Percentiles rank a stretch among this genome's conserved stretches.
These are phyloP conservation scores for Rotaria socialis DNA, from an alignment of 2,888 invertebrate species.

Conservation along the genomic window DNA sequence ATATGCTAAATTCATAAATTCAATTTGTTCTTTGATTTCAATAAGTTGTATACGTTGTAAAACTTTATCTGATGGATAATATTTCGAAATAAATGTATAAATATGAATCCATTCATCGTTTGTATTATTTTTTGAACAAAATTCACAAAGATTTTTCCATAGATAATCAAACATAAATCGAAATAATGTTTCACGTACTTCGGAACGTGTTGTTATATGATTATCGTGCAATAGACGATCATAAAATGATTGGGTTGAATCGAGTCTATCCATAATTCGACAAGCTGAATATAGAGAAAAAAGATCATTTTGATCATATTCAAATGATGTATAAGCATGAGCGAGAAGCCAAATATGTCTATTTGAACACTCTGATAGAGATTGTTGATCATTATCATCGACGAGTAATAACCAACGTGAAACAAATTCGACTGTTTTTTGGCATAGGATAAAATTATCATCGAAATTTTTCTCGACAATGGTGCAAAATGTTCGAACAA, in stretches of 20 bases:
- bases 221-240: not conserved
- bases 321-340: constrained; percentile 12
- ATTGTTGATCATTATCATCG: not conserved
- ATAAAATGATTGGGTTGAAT: not conserved
- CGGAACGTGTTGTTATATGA: not conserved
- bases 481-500: not conserved
- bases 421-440: not conserved
- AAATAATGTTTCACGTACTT: not conserved
- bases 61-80: constrained; percentile 6
- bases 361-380: not conserved
- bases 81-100: not conserved
- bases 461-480: not conserved
- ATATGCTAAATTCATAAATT: constrained; percentile 20
- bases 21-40: not conserved
- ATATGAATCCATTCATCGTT: not conserved
- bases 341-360: not conserved
- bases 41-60: not conserved
- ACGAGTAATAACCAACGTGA: not conserved
- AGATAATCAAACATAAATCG: not conserved
- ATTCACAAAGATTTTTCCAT: not conserved
- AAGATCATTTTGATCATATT: constrained; percentile 1
- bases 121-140: not conserved
- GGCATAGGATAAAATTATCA: not conserved
- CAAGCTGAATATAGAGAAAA: not conserved
- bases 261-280: not conserved